Evolutionary conservation across 2,888 invertebrate species (phyloP).

Genomic region (Xanthorhoe designata): DNA sequence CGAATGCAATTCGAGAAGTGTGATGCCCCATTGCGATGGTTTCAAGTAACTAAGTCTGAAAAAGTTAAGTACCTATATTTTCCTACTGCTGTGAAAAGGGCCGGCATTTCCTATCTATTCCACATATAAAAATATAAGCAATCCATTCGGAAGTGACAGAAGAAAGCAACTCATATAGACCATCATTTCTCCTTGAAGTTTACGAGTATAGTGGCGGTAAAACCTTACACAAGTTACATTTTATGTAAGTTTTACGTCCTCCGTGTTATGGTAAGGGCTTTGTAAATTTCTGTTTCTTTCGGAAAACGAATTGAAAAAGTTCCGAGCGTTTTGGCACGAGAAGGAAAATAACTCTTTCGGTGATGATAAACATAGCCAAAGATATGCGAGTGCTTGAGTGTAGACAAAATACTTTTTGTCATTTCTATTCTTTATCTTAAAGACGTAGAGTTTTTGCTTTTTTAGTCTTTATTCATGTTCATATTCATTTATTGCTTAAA

Average conservation of each 20-base stretch:
- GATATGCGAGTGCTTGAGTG: too few species aligned
- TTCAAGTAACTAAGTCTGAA: too few species aligned
- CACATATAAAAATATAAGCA: background rate
- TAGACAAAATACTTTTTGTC: too few species aligned
- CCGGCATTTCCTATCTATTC: background rate
- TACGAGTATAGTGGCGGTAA: conserved; percentile 51
- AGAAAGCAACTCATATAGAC: conserved; percentile 11
- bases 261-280: conserved; percentile 41
- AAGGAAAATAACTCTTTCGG: conserved; percentile 7
- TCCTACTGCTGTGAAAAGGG: too few species aligned
- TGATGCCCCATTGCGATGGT: too few species aligned
- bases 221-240: conserved; percentile 52
- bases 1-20: too few species aligned
- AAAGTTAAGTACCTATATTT: too few species aligned
- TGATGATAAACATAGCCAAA: conserved; percentile 16
- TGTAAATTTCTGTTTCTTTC: conserved; percentile 38
- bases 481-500: too few species aligned
- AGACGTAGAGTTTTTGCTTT: too few species aligned
- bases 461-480: too few species aligned
- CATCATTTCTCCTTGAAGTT: conserved; percentile 28
- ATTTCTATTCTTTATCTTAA: too few species aligned
- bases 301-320: conserved; percentile 36
- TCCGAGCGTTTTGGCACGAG: conserved; percentile 21
- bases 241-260: conserved; percentile 49
- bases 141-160: conserved; percentile 11